phyloP scores from a whole-genome alignment of 2,113 vertebrate species.

The Chaetodon auriga region DNA sequence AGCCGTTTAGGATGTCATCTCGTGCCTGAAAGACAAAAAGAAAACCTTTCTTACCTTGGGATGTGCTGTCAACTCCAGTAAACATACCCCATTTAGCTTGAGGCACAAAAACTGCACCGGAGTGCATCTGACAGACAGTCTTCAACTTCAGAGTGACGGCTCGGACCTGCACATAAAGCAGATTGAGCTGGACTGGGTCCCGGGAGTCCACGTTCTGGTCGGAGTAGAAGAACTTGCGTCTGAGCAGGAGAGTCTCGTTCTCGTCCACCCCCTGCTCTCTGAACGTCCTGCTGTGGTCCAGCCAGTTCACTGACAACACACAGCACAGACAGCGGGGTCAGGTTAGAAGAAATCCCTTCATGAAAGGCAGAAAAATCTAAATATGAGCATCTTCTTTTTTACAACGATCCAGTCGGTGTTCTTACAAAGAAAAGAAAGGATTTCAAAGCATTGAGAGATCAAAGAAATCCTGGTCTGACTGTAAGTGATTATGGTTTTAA shows the following conservation, averaged over 20 bases:
- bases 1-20: slow-evolving; percentile 98
- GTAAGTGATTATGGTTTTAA: not conserved
- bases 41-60: not conserved
- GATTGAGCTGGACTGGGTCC: slow-evolving; percentile 97
- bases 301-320: slow-evolving; percentile 91
- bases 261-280: slow-evolving; percentile 98
- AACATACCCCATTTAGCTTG: not conserved
- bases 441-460: not conserved
- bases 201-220: slow-evolving; percentile 99
- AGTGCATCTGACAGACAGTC: not conserved
- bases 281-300: slow-evolving; percentile 97
- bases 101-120: not conserved
- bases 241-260: slow-evolving; percentile 92
- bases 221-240: slow-evolving; percentile 98
- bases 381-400: not conserved
- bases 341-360: not conserved
- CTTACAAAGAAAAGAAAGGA: not conserved
- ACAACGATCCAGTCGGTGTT: not conserved
- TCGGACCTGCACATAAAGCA: slow-evolving; percentile 95
- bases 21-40: slow-evolving; percentile 87
- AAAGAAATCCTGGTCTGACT: not conserved
- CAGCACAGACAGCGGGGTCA: not conserved
- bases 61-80: not conserved
- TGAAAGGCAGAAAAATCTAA: not conserved
- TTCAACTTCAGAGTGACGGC: not conserved